Conservation (phyloP, 2,113 vertebrate genomes). For the Todiramphus chloris region DNA sequence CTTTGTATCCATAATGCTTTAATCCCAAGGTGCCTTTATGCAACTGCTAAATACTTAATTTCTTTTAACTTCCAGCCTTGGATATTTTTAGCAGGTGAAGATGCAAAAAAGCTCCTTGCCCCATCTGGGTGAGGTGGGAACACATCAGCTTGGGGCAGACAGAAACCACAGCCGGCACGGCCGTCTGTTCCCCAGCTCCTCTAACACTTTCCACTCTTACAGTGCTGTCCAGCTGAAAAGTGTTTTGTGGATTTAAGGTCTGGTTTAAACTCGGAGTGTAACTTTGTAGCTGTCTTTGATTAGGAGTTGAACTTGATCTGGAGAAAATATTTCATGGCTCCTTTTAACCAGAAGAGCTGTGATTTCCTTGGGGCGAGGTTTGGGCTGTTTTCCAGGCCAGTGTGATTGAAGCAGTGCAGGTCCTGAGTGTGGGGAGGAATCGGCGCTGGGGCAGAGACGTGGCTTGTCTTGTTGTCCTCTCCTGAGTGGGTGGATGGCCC, state of each 20-base stretch:
- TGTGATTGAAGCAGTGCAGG: neutral
- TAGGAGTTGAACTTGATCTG: neutral
- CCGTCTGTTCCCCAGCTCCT: neutral
- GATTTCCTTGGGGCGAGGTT: neutral
- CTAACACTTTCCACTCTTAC: neutral
- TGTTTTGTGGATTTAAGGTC: neutral
- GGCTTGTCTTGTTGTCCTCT: neutral
- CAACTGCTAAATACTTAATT: slow-evolving; percentile 65
- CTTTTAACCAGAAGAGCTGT: neutral
- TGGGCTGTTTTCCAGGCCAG: neutral
- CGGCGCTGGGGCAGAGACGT: accelerated
- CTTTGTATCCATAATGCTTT: slow-evolving; percentile 56
- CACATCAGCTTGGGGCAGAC: accelerated
- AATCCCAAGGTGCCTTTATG: slow-evolving; percentile 72
- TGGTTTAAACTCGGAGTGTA: neutral
- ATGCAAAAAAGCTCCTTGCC: neutral
- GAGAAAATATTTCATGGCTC: neutral
- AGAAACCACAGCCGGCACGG: accelerated
- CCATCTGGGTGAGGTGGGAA: neutral
- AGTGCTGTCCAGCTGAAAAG: accelerated
- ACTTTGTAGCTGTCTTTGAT: slow-evolving; percentile 20
- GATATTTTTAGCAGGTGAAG: slow-evolving; percentile 9
- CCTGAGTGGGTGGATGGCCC: neutral
- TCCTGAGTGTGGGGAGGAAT: neutral
- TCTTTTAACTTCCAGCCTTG: neutral